phyloP scores from a whole-genome alignment of 2,113 vertebrate genomes.

The Dolichallabes microphthalmus region DNA sequence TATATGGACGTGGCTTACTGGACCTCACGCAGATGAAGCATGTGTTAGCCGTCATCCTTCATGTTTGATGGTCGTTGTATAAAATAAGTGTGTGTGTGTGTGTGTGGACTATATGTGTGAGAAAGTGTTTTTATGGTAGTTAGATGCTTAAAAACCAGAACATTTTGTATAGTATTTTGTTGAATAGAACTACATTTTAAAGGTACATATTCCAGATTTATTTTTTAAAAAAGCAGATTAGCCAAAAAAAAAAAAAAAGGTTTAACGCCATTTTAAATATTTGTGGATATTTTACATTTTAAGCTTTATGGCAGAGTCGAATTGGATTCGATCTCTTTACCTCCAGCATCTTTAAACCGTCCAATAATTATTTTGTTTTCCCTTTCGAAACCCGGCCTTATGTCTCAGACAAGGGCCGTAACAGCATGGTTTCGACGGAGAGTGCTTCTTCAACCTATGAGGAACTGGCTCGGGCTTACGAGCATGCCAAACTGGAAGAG shows the following conservation, averaged over 20 bases:
- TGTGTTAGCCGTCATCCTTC: background rate
- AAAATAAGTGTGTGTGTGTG: too few species aligned
- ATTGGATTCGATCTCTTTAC: background rate
- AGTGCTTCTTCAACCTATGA: slow-evolving; percentile 98
- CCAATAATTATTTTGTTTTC: background rate
- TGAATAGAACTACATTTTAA: background rate
- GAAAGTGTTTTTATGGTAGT: too few species aligned
- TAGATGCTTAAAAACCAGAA: background rate
- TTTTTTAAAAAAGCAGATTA: too few species aligned
- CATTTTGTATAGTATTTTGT: background rate
- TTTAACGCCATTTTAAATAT: background rate
- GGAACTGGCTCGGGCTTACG: slow-evolving; percentile 95
- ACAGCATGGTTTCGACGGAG: slow-evolving; percentile 99
- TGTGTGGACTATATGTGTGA: too few species aligned
- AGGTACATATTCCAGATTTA: background rate
- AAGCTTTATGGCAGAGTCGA: background rate
- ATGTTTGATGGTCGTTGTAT: background rate
- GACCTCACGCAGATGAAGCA: background rate
- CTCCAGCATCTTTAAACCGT: background rate
- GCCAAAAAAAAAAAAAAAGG: background rate
- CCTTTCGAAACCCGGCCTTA: accelerated
- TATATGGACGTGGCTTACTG: background rate
- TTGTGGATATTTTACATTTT: background rate
- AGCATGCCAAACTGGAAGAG: slow-evolving; percentile 98
- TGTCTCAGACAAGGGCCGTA: slow-evolving; percentile 87